These are phyloP conservation scores for Microcebus ravelobensis DNA, from an alignment of 2,113 vertebrate genomes.

Conservation along the genomic window DNA sequence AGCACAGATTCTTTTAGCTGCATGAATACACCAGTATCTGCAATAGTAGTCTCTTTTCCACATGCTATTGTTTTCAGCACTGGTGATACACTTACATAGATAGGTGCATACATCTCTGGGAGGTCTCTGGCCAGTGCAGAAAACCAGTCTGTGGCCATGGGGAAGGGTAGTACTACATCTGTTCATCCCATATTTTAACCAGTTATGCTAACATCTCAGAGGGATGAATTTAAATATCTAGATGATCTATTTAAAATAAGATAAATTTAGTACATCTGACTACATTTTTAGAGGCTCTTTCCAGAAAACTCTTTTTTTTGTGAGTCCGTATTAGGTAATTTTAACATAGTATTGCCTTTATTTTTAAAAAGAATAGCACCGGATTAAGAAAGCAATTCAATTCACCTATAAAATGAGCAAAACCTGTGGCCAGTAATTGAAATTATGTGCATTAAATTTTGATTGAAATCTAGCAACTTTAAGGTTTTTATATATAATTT, in stretches of 20 bases:
- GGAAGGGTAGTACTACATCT: background rate
- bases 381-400: background rate
- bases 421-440: background rate
- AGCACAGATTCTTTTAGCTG: background rate
- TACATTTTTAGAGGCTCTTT: background rate
- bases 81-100: background rate
- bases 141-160: background rate
- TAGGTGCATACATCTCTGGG: background rate
- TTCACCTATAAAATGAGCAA: background rate
- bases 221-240: background rate
- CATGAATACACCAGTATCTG: background rate
- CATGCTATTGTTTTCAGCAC: background rate
- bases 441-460: background rate
- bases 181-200: background rate
- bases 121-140: background rate
- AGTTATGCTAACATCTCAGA: background rate
- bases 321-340: background rate
- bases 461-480: background rate
- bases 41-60: background rate
- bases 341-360: background rate
- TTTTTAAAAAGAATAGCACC: background rate
- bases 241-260: background rate
- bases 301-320: background rate
- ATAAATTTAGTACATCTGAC: background rate
- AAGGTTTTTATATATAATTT: background rate